phyloP scores from a whole-genome alignment of 1,140 invertebrate species.

The Acromyrmex echinatior region DNA sequence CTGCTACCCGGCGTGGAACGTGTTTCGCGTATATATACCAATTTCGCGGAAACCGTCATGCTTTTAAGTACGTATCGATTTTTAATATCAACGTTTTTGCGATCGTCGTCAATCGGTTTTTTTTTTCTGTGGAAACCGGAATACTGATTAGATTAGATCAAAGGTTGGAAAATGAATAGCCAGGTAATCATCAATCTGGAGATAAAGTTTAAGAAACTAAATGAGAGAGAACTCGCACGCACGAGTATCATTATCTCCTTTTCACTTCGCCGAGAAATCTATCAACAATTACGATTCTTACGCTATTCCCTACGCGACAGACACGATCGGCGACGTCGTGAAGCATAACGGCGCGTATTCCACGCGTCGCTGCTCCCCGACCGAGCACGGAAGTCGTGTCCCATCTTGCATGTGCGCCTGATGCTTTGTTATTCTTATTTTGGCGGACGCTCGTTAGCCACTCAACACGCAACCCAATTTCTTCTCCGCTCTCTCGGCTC shows the following conservation, averaged over 20 bases:
- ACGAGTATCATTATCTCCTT: neutral
- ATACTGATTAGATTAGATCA: constrained; percentile 1
- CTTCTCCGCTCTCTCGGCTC: constrained; percentile 31
- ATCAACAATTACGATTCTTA: constrained; percentile 35
- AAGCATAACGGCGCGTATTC: constrained; percentile 53
- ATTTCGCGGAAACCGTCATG: constrained; percentile 25
- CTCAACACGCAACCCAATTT: constrained; percentile 61
- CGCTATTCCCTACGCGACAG: constrained; percentile 39
- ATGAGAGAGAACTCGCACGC: neutral
- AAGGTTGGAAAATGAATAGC: neutral
- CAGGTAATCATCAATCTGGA: neutral
- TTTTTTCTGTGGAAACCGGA: neutral
- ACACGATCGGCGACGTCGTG: constrained; percentile 24
- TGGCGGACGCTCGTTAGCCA: constrained; percentile 64
- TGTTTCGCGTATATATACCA: constrained; percentile 35
- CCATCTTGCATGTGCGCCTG: constrained; percentile 36
- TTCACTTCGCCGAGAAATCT: constrained; percentile 12
- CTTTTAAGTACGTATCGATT: constrained; percentile 9
- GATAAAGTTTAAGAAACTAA: neutral
- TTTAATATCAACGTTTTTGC: constrained; percentile 13
- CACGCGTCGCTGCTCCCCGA: constrained; percentile 48
- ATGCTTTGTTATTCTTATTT: constrained; percentile 61
- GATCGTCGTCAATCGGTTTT: neutral
- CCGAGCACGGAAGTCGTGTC: constrained; percentile 46
- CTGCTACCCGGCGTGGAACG: constrained; percentile 41